Conservation (phyloP, 2,797 vertebrate genomes). For the Phalloptychus januarius region DNA sequence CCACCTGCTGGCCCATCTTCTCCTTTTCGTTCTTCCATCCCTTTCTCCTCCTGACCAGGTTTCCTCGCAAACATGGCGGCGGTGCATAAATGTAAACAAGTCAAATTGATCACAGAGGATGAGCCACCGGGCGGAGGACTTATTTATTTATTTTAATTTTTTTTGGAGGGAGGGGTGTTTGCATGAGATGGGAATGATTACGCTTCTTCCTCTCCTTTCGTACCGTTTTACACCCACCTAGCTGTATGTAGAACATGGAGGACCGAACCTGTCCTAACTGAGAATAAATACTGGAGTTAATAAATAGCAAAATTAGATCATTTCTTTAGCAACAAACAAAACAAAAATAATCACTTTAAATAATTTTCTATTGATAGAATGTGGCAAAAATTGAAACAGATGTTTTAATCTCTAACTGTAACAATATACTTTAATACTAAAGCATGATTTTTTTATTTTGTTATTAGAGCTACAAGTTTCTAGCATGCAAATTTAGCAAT, state of each 20-base stretch:
- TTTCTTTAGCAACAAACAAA: background rate
- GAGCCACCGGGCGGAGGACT: conserved; percentile 38
- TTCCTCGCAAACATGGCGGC: conserved; percentile 65
- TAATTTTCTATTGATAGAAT: background rate
- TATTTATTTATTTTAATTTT: conserved; percentile 2
- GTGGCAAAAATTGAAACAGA: background rate
- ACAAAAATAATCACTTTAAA: background rate
- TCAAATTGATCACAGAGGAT: conserved; percentile 71
- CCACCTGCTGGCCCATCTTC: conserved; percentile 58
- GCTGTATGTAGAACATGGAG: conserved; percentile 23
- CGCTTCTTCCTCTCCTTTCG: conserved; percentile 48
- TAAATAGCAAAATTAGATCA: background rate
- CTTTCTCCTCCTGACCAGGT: conserved; percentile 22
- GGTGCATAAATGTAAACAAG: conserved; percentile 71
- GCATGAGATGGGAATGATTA: conserved; percentile 59
- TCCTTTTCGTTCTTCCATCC: conserved; percentile 12
- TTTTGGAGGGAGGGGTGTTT: background rate
- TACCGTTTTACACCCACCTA: conserved; percentile 32
- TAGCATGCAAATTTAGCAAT: background rate
- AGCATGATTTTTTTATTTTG: background rate
- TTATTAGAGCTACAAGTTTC: background rate
- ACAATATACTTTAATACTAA: background rate
- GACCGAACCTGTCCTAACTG: background rate
- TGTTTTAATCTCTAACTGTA: background rate
- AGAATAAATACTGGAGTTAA: background rate